Evolutionary conservation across 2,888 invertebrate species (phyloP).

Genomic region (Epirrhoe tristata): DNA sequence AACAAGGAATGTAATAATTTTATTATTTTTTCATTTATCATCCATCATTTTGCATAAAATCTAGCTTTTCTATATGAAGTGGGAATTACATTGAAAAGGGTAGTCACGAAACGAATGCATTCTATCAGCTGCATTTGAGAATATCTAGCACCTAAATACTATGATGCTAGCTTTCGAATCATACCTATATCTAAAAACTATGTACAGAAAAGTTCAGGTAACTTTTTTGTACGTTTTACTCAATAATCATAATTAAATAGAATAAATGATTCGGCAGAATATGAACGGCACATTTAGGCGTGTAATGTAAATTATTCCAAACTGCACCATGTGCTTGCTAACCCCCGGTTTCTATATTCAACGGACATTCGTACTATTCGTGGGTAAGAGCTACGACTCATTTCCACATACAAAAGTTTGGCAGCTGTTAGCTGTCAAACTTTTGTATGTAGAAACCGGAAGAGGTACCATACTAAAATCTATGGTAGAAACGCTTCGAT

Average conservation of each 20-base stretch:
- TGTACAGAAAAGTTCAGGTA: constrained; percentile 74
- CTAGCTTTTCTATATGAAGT: constrained; percentile 17
- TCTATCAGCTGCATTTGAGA: constrained; percentile 43
- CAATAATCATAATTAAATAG: constrained; percentile 24
- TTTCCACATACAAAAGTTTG: no score
- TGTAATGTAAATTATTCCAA: constrained; percentile 37
- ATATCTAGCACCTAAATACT: constrained; percentile 62
- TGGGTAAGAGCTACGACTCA: no score
- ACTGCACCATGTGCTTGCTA: constrained; percentile 21
- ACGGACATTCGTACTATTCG: no score
- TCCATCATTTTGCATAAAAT: constrained; percentile 22
- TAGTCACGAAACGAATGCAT: constrained; percentile 35
- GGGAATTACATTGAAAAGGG: constrained; percentile 25
- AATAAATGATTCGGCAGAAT: constrained; percentile 40
- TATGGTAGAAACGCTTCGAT: no score
- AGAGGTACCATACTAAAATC: no score
- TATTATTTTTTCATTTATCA: constrained; percentile 23
- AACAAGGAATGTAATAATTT: constrained; percentile 63
- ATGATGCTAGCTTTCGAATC: constrained; percentile 55
- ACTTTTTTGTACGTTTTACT: constrained; percentile 74
- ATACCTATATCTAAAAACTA: constrained; percentile 47
- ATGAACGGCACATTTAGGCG: constrained; percentile 39
- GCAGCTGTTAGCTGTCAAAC: no score
- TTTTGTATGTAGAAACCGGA: no score
- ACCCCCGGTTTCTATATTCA: no score